A percentile compares a stretch with the other conserved stretches of the same genome.
Evolutionary conservation across 2,113 vertebrate genomes (phyloP).

Genomic region (Naja naja): DNA sequence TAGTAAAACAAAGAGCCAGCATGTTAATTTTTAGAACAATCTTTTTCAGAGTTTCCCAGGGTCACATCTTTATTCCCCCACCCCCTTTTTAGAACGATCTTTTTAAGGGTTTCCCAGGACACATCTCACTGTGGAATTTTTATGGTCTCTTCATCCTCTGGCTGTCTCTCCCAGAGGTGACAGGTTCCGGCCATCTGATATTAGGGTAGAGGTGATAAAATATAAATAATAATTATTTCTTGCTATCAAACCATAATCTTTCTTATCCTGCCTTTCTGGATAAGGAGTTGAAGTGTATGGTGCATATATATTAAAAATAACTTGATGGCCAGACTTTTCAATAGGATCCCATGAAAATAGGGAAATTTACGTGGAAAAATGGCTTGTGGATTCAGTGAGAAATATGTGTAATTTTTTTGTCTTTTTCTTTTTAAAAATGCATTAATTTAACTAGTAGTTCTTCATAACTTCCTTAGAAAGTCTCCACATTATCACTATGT

Average conservation of each 20-base stretch:
- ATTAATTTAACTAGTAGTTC: constrained; percentile 27
- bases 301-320: not conserved
- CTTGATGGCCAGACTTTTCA: not conserved
- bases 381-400: not conserved
- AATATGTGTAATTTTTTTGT: not conserved
- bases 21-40: no score
- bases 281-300: not conserved
- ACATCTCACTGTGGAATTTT: no score
- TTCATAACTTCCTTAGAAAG: constrained; percentile 44
- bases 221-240: not conserved
- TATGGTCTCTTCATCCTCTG: no score
- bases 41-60: no score
- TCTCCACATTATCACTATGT: constrained; percentile 33
- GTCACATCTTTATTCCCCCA: no score
- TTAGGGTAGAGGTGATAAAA: not conserved
- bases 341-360: constrained; percentile 14
- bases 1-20: no score
- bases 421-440: not conserved
- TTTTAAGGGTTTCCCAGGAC: no score
- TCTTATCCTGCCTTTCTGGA: not conserved
- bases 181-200: no score
- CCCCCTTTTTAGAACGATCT: no score
- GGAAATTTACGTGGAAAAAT: constrained; percentile 18
- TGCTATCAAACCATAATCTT: not conserved
- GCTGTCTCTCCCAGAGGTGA: no score